Base-by-base conservation (phyloP, 1,140 invertebrate species). In the Magallana ariakensis region DNA sequence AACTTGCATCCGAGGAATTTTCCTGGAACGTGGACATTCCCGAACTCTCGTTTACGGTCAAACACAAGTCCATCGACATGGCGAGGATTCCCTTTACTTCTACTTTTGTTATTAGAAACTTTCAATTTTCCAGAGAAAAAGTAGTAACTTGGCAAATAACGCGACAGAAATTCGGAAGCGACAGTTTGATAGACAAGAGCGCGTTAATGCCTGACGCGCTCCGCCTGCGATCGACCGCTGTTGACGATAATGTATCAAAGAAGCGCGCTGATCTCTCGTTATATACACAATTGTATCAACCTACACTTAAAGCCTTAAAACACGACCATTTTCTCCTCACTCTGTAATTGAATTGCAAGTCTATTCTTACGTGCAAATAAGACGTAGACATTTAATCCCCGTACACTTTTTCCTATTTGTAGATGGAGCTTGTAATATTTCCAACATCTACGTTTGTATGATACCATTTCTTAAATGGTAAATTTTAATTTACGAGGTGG, bases 111-210 rank as follows among this genome's bases (percentile, higher is more conserved):
- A 60, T 60, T n/a, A 13, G n/a, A 13, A 60, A 60, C 5, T 60
- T 13, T n/a, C n/a, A 13, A 60, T 60, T n/a, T n/a, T 60, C n/a
- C 58, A 60, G n/a, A n/a, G 15, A 16, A 5, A n/a, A 60, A 26
- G 4, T 26, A 75, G 13, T 19, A 75, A 33, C 7, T 60, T n/a
- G 33, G 22, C 33, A 26, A 26, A 70, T 22, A 19, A 19, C 62
- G 62, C 26, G 62, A 19, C 19, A 70, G 13, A 75, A 13, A 26
- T 4, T 13, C 22, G 66, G 66, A 75, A 26, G 22, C 33, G 66
- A 26, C 22, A 75, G 22, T 75, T 75, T 75, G 7, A 75, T 13
- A 75, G 66, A 75, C 66, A 75, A 75, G 66, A 26, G 10, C 66
- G 26, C 66, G n/a, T n/a, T n/a, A 60, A 60, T 60, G 58, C 15